Evolutionary conservation across 2,113 vertebrate genomes (phyloP).

Genomic region (Microcebus murinus): DNA sequence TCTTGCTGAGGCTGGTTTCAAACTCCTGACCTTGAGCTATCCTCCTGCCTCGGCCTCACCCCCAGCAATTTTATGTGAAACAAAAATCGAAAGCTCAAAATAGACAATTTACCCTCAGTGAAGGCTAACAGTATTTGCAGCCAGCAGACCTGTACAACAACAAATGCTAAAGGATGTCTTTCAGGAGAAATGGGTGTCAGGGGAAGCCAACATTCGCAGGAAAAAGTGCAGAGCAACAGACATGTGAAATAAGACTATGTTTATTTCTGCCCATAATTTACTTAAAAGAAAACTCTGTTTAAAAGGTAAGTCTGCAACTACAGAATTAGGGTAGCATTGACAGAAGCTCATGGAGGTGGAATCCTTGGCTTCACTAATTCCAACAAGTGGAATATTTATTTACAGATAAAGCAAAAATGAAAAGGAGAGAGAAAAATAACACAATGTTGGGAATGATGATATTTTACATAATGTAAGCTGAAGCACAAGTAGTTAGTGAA

Average conservation of each 20-base stretch:
- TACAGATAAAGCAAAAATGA: neutral
- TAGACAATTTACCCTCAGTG: neutral
- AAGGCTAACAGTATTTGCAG: neutral
- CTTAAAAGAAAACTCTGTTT: neutral
- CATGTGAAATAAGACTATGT: neutral
- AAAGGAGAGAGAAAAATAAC: neutral
- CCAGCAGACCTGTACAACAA: fast-evolving
- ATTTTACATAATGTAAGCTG: neutral
- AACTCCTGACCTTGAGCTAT: no score
- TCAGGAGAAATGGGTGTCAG: neutral
- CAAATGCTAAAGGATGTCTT: fast-evolving
- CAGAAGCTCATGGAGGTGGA: neutral
- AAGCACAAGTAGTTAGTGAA: neutral
- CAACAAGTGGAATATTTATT: neutral
- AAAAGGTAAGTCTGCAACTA: neutral
- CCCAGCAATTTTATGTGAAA: neutral
- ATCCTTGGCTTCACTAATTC: neutral
- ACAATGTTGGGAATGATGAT: neutral
- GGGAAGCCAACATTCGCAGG: fast-evolving
- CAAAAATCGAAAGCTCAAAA: neutral
- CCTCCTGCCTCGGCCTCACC: neutral
- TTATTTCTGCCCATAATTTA: neutral
- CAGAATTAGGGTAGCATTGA: neutral
- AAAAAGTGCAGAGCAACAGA: neutral
- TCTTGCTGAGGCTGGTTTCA: no score